Base-by-base conservation (phyloP, 2,888 invertebrate genomes). In the Agrochola macilenta region DNA sequence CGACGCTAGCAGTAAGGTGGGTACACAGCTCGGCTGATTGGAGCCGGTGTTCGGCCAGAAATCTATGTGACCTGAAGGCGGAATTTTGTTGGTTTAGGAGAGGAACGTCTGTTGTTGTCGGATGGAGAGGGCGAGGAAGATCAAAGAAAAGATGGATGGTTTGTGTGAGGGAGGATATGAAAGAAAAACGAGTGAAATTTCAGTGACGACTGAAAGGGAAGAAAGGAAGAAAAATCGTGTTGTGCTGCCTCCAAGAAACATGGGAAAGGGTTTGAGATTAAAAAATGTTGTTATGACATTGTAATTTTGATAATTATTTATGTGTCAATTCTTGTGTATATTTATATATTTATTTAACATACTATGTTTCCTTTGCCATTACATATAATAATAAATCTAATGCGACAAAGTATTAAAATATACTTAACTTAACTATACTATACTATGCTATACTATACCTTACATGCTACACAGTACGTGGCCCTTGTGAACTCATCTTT, bases 11-110 rank as follows among this genome's bases (percentile, higher is more conserved):
- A 84, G 14, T 30, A 81, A 9, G 20, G 70, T 68, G 57, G 83
- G 76, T 1, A 94, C 74, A 87, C 97, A 97, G 89, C 90, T 89
- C 0, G 96, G 96, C 90, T 97, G 97, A 87, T 90, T 87, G 2
- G 91, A 82, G 0, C 97, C 97, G 17, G 91, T 88, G 92, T 97
- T 97, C 0, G 96, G 96, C 89, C 85, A 96, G 92, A 92, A 96
- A 90, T 97, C 97, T 7, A 89, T 93, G 78, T 97, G 94, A 5
- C 95, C 97, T 97, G 60, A 5, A 58, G 5, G 43, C 0, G 1
- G 23, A 17, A 49, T 23, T 54, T 11, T 23, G 5, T 7, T 57
- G n/a, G 1, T n/a, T 39, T 3, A 39, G 20, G 12, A 69, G 20
- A 39, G 68, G 30, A 8, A 52, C 23, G 4, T 14, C 39, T 39